Percentiles rank a stretch among this genome's conserved stretches.
phyloP scores from a whole-genome alignment of 2,888 invertebrate genomes.

The Hypselothyrea guttata region DNA sequence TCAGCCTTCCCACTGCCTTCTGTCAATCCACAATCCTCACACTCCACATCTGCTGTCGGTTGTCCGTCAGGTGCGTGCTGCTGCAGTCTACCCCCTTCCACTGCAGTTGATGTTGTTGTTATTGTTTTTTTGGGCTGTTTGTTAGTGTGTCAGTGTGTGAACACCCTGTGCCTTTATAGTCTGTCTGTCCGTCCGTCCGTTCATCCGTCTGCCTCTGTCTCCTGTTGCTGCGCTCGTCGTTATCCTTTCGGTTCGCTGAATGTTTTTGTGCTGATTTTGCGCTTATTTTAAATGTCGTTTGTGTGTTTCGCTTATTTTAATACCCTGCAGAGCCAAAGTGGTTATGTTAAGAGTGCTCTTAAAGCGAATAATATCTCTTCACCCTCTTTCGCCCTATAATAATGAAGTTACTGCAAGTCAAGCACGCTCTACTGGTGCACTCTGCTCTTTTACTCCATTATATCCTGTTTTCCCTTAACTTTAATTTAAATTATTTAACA shows the following conservation, averaged over 20 bases:
- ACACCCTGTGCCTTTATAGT: slow-evolving; percentile 49
- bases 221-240: slow-evolving; percentile 26
- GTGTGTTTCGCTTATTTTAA: slow-evolving; percentile 23
- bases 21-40: no score
- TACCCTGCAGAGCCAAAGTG: not conserved
- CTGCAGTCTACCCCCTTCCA: slow-evolving; percentile 15
- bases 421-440: no score
- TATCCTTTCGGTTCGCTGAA: slow-evolving; percentile 61
- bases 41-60: not conserved
- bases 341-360: no score
- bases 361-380: no score
- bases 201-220: slow-evolving; percentile 9
- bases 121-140: slow-evolving; percentile 32
- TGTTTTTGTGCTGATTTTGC: slow-evolving; percentile 69
- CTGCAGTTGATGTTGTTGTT: slow-evolving; percentile 23
- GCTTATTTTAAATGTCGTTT: slow-evolving; percentile 62
- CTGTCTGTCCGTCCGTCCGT: slow-evolving; percentile 25
- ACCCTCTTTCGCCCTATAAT: no score
- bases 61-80: slow-evolving; percentile 24
- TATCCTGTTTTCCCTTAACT: no score
- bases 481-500: slow-evolving; percentile 13
- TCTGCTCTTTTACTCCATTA: slow-evolving; percentile 6
- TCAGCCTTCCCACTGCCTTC: not conserved
- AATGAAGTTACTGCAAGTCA: not conserved
- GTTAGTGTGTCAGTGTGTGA: slow-evolving; percentile 60